Base-by-base conservation (phyloP, 1,140 invertebrate species). In the Lepidurus apus region DNA sequence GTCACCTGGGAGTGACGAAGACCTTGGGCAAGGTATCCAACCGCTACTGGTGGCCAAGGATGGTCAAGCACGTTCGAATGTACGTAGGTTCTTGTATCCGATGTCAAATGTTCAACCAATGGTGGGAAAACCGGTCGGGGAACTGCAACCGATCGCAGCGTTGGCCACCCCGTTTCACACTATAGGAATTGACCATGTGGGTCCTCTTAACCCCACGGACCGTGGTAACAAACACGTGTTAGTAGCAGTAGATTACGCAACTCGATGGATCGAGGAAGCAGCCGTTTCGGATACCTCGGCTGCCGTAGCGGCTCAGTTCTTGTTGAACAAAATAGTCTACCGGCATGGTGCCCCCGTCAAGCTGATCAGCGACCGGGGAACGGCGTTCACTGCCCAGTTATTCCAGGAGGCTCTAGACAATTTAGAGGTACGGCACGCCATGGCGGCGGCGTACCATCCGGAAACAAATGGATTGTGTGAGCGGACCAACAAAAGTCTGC, bases 291-390 rank as follows among this genome's bases (percentile, higher is more conserved):
- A 45, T 53, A 77, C 76, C 7, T 9, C 45, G 17, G 21, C 76
- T 11, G 10, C 75, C 24, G 75, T 76, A 21, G n/a, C 44, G 1
- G 44, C 42, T 42, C n/a, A 76, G 10, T 74, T 74, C 34, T 43
- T 76, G 7, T 43, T 76, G n/a, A 76, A 74, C n/a, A 1, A 79
- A 9, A 77, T 83, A 47, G n/a, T n/a, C 17, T 47, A 47, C 2
- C 5, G 5, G 9, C 75, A 76, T n/a, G 75, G 75, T 10, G 44
- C 75, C 75, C 75, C 75, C 9, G 7, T 43, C 42, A 26, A 44
- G 42, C 1, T 76, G 1, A 76, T 76, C 42, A 76, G 75, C 5
- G 75, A 76, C n/a, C 75, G 75, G 0, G 75, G 75, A 43, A 76
- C 75, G 44, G 75, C 21, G n/a, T 76, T 76, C 34, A 5, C 75